Evolutionary conservation across 2,888 invertebrate species (phyloP), one percentile per base, ranked within the genome.

Genomic region (Calliphora vomitoria): DNA sequence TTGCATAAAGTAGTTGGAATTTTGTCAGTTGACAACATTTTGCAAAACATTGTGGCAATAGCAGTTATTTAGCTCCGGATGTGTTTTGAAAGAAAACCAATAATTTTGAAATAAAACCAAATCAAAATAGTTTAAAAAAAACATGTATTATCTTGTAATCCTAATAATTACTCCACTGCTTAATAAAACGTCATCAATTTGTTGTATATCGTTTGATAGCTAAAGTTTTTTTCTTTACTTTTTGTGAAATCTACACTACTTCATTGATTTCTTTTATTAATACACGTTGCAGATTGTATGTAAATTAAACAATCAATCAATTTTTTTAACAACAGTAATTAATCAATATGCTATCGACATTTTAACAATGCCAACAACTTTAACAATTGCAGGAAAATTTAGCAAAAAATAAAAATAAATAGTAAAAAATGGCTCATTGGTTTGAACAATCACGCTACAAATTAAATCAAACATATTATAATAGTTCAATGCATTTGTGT

Each of bases 321-420:
- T 75, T 31, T 75, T 31, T 75, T 8, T 47, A 31, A n/a, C 4
- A 13, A 60, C 13, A 18, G 60, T 75, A 75, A 62, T 75, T 75
- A 75, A 75, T 75, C 74, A 75, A 75, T 75, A 75, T 31, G 44
- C 25, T 75, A 31, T 60, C 44, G 44, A 60, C 11, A n/a, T 55
- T 55, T 55, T 55, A 55, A 55, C 20, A 55, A 55, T 20, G 20
- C 20, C 20, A 55, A 20, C 55, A 55, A 55, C 55, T 50, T 50
- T 10, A 55, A 20, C n/a, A 60, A 11, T 44, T 44, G 25, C 47
- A 69, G 38, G 38, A 50, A 50, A 69, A 31, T 74, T 60, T 6
- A 41, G 38, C 74, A 69, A 41, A 5, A 62, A 35, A 15, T 1
- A 35, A 64, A 41, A 38, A 18, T 35, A 5, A n/a, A 44, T 8